Evolutionary conservation across 2,888 invertebrate genomes (phyloP), one percentile per base, ranked within the genome.

Genomic region (Acleris holmiana): DNA sequence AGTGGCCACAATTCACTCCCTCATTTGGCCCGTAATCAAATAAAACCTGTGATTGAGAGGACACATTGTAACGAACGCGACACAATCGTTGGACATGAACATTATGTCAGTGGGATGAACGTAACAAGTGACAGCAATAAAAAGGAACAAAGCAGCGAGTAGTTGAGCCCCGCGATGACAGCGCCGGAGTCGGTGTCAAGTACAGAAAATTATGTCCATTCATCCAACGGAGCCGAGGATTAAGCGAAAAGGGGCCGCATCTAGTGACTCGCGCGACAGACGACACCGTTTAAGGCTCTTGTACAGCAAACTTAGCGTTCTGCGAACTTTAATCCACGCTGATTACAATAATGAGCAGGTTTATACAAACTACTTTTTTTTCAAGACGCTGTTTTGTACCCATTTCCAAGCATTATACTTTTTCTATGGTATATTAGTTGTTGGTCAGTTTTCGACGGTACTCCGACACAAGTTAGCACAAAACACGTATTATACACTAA

Each of bases 121-220:
- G 76, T 78, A 78, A 77, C 76, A 76, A 83, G 77, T 80, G 79
- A 79, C 78, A 78, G 85, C 80, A 84, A 86, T 88, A 86, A 89
- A 88, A 89, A 83, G 75, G 82, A 82, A 85, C 83, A 84, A 86
- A 86, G 82, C 80, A 72, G 71, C 68, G 73, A 78, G 75, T 77
- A 78, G 82, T 84, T 78, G 82, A 80, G 79, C 76, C 76, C 61
- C 79, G 86, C 89, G 89, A 88, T 89, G 87, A 85, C 82, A 80
- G 75, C 76, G 77, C 77, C 73, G 83, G 89, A 88, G 85, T 79
- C 83, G 80, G 86, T 88, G 89, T 92, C 90, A 91, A 90, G 90
- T 86, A 83, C 88, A 90, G 90, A 87, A 90, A 91, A 91, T 91
- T 89, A 89, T 91, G 88, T 90, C 86, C 88, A 91, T 91, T 92